Conservation (phyloP, 2,888 invertebrate species). For the Halictus quadricinctus region DNA sequence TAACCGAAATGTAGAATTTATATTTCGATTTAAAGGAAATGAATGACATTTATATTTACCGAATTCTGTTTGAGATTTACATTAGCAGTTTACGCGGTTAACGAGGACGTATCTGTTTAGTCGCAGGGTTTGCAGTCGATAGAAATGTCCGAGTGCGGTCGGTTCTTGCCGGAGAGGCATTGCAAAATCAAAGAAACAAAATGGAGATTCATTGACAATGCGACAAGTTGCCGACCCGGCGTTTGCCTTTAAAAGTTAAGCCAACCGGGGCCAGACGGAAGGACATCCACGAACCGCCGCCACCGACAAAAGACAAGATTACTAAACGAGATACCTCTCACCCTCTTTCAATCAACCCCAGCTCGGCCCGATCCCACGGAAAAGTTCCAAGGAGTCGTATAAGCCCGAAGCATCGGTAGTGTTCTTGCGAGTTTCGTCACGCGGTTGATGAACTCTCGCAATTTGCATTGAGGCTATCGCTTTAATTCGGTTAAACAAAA, state of each 20-base stretch:
- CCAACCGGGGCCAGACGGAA: conserved; percentile 19
- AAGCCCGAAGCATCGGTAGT: background rate
- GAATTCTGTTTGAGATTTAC: background rate
- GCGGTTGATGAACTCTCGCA: conserved; percentile 36
- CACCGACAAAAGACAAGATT: conserved; percentile 66
- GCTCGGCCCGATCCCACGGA: conserved; percentile 38
- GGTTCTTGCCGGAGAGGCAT: background rate
- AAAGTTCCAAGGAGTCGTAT: conserved; percentile 57
- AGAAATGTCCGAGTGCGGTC: background rate
- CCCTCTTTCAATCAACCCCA: conserved; percentile 70
- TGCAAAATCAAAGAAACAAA: conserved; percentile 38
- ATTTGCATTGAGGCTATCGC: conserved; percentile 26
- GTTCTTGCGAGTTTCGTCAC: conserved; percentile 28
- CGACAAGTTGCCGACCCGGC: conserved; percentile 27
- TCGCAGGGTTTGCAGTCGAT: background rate
- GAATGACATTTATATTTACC: background rate
- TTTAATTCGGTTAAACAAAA: background rate
- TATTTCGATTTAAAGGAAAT: background rate
- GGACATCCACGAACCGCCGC: conserved; percentile 44
- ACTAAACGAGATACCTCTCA: conserved; percentile 69
- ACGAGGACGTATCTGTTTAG: background rate
- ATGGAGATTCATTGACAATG: conserved; percentile 51
- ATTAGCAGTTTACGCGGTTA: background rate
- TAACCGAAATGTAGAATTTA: background rate
- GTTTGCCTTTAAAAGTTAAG: conserved; percentile 57